Evolutionary conservation across 2,797 vertebrate species (phyloP), one percentile per base, ranked within the genome.

Genomic region (Sebastolobus altivelis): DNA sequence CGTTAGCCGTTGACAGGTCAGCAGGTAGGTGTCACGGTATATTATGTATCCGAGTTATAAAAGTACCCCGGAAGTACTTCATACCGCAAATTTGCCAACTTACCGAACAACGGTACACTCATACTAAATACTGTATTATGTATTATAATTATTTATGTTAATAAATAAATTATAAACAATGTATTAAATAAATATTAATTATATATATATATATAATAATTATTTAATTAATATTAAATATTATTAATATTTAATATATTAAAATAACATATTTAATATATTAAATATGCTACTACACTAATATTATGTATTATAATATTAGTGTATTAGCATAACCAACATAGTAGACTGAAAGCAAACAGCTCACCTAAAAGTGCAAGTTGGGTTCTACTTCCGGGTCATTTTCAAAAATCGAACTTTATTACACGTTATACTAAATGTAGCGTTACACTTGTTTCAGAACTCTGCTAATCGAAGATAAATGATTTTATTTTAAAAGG

Each of bases 21-120:
- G n/a, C 29, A 2, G 67, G 27, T 49, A 54, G 6, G 8, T 43
- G 29, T 0, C 3, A 8, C 13, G 7, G 33, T 20, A 22, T 20
- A 1, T 38, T 20, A 22, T 35, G 63, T 58, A 37, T 29, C 7
- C 3, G 1, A 56, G 58, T 77, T 75, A 66, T 55, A 25, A 27
- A 68, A 62, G 2, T 22, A 49, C 6, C 73, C 88, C 88, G 88
- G 90, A 92, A 89, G 2, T 77, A 37, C 20, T 75, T 31, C 4
- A 0, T 2, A 3, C 25, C 12, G 1, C 11, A 29, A 4, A 25
- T 14, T 2, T 3, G 0, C 6, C 18, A 66, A 6, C 1, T 40
- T 58, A 22, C 13, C 11, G 1, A 10, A 3, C 27, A 4, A 35
- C 8, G 1, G 1, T 29, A 8, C 1, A 2, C 9, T n/a, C n/a